Evolutionary conservation across 2,888 invertebrate genomes (phyloP).

Genomic region (Brachyopa scutellaris): DNA sequence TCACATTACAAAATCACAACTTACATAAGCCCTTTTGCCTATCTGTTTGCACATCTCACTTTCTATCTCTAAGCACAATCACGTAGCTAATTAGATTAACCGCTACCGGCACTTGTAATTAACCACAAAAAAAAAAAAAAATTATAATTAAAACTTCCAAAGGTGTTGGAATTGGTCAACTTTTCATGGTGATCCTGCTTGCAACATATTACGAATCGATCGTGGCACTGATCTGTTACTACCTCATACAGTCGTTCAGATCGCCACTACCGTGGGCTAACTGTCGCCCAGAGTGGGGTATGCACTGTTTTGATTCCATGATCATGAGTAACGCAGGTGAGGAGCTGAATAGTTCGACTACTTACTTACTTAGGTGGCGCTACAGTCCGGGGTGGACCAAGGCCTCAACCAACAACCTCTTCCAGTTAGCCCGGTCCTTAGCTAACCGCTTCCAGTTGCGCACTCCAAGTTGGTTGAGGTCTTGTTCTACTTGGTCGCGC

Average conservation of each 20-base stretch:
- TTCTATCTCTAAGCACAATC: background rate
- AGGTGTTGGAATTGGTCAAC: constrained; percentile 84
- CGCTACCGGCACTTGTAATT: constrained; percentile 14
- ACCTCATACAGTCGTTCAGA: constrained; percentile 85
- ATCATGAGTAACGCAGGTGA: constrained; percentile 49
- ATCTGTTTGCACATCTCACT: background rate
- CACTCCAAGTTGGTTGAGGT: too few species aligned
- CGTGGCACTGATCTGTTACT: constrained; percentile 84
- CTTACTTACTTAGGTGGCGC: too few species aligned
- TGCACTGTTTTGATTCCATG: constrained; percentile 80
- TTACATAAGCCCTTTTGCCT: background rate
- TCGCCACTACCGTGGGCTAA: constrained; percentile 85
- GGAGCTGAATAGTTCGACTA: constrained; percentile 35
- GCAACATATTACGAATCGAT: constrained; percentile 85
- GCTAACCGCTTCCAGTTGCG: too few species aligned
- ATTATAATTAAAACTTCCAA: too few species aligned
- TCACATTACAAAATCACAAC: too few species aligned
- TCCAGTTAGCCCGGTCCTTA: too few species aligned
- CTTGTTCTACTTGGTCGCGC: too few species aligned
- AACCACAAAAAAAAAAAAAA: background rate
- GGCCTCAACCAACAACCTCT: too few species aligned
- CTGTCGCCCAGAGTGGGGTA: constrained; percentile 84
- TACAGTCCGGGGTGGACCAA: too few species aligned
- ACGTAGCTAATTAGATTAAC: background rate
- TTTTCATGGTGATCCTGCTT: constrained; percentile 83